phyloP scores from a whole-genome alignment of 2,113 vertebrate genomes.

The Ceyx cyanopectus region DNA sequence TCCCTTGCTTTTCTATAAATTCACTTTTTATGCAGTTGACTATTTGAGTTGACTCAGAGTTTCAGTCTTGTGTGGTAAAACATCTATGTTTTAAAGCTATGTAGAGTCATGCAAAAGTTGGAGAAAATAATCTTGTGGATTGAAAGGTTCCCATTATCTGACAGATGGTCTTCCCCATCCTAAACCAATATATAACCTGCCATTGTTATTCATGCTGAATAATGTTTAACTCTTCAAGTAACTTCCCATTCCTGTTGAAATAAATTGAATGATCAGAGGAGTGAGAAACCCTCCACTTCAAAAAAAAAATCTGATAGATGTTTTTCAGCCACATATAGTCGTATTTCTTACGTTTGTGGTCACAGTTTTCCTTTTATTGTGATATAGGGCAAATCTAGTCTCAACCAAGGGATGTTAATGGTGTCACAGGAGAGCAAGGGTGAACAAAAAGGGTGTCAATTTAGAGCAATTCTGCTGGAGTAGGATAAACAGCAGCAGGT shows the following conservation, averaged over 20 bases:
- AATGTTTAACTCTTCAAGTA: neutral
- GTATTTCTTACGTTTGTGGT: neutral
- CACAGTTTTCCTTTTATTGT: neutral
- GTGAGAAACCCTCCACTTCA: neutral
- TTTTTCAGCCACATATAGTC: neutral
- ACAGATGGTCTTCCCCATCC: neutral
- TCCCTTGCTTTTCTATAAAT: neutral
- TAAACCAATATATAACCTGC: neutral
- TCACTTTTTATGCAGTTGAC: neutral
- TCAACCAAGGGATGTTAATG: neutral
- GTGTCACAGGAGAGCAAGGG: neutral
- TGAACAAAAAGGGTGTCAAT: accelerated
- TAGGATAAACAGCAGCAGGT: neutral
- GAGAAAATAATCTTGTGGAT: neutral
- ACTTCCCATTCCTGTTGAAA: neutral
- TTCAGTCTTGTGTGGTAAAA: neutral
- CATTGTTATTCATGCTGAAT: neutral
- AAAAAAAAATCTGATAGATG: neutral
- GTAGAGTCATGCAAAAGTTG: neutral
- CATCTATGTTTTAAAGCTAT: neutral
- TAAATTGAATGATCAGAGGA: neutral
- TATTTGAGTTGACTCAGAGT: too few species aligned
- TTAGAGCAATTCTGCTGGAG: neutral
- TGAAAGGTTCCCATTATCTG: neutral
- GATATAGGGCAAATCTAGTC: neutral